Evolutionary conservation across 2,113 vertebrate species (phyloP).

Genomic region (Zingel zingel): DNA sequence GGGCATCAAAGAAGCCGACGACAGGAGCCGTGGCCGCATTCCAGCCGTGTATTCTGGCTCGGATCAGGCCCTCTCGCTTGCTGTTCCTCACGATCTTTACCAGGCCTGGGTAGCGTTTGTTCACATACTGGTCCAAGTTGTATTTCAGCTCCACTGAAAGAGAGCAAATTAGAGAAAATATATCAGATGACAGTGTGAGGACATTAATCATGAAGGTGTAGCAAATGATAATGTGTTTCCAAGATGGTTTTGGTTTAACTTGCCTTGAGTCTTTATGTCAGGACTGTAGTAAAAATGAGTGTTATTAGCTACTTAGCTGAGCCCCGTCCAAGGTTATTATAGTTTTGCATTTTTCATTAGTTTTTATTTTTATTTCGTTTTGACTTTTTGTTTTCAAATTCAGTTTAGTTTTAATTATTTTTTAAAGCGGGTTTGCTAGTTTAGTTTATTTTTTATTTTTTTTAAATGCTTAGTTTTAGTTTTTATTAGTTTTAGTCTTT

Average conservation of each 20-base stretch:
- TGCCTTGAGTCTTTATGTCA: not conserved
- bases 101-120: slow-evolving; percentile 93
- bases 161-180: slow-evolving; percentile 43
- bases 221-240: not conserved
- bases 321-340: no score
- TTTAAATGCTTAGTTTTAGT: no score
- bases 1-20: slow-evolving; percentile 97
- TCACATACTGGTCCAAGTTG: slow-evolving; percentile 95
- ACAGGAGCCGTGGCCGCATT: slow-evolving; percentile 92
- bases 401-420: no score
- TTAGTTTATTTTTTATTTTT: no score
- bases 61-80: slow-evolving; percentile 94
- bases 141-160: slow-evolving; percentile 93
- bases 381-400: no score
- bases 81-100: slow-evolving; percentile 96
- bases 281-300: not conserved
- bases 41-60: slow-evolving; percentile 98
- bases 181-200: not conserved
- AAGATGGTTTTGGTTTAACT: not conserved
- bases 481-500: no score
- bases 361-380: no score
- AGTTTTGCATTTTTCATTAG: no score
- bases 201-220: slow-evolving; percentile 12
- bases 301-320: not conserved
- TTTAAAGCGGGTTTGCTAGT: no score